Base-by-base conservation (phyloP, 2,888 invertebrate genomes). In the Nipponacmea schrenckii region DNA sequence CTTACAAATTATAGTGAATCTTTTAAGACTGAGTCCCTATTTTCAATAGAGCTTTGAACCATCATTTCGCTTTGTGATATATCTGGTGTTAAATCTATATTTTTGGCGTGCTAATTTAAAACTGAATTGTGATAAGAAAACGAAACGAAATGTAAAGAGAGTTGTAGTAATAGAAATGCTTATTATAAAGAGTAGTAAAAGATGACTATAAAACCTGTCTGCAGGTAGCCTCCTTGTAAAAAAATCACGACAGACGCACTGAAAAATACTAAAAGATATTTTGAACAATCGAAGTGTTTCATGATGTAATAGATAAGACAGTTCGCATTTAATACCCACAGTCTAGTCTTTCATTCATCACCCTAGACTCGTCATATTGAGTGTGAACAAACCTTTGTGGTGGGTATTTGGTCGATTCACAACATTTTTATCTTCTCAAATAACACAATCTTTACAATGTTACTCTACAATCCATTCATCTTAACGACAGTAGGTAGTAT, bases 301-400 rank as follows among this genome's bases (percentile, higher is more conserved):
- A 56, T 56, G 56, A 56, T 56, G 56, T 56, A 56, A 56, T 24
- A 56, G 56, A 56, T 56, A 56, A 56, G 56, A 56, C 56, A 56
- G 56, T 56, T 24, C 20, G 12, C 20, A 24, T 56, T 56, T 56
- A 24, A 56, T 56, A 24, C 56, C 56, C 12, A 56, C 56, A 56
- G 24, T 56, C 20, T 56, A 24, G 20, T 3, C 56, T 24, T 56
- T 56, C 56, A 56, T 24, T 56, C 24, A 20, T 56, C 20, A 24
- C 56, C 24, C 20, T 56, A 39, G 39, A 5, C 56, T 24, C 56
- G 56, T 24, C 56, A 20, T 56, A 24, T 24, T 56, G 56, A 56
- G 24, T 20, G 20, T 56, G 56, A 56, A 56, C 39, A 56, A 56
- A 56, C 56, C 56, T 56, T 56, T 56, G 56, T 56, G 56, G 24